These are phyloP conservation scores for Sebastes taczanowskii DNA, from an alignment of 2,797 vertebrate species.

Conservation along the genomic window DNA sequence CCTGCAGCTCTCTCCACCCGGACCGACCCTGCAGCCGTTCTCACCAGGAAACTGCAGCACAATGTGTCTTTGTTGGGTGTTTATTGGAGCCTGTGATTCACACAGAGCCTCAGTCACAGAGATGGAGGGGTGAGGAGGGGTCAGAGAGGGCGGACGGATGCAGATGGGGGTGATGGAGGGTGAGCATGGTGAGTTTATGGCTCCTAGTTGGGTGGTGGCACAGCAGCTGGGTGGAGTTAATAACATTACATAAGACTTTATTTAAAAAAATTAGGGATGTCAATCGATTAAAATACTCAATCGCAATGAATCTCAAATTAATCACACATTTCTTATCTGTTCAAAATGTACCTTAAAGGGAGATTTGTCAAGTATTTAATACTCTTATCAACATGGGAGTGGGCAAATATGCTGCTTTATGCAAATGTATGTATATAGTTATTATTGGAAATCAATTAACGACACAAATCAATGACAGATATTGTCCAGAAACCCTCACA, in stretches of 20 bases:
- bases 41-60: conserved; percentile 48
- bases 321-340: too few relatives aligned
- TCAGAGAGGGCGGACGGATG: background rate
- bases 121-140: background rate
- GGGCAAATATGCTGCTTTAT: too few relatives aligned
- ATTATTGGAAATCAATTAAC: too few relatives aligned
- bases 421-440: too few relatives aligned
- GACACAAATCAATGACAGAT: too few relatives aligned
- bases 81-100: conserved; percentile 45
- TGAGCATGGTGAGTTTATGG: background rate
- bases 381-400: too few relatives aligned
- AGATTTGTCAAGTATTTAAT: too few relatives aligned
- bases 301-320: too few relatives aligned
- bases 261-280: too few relatives aligned
- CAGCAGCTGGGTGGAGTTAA: background rate
- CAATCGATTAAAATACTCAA: too few relatives aligned
- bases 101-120: conserved; percentile 40
- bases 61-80: conserved; percentile 57
- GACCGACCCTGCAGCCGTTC: background rate
- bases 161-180: background rate
- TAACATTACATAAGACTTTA: background rate
- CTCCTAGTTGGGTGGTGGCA: background rate
- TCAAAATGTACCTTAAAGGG: too few relatives aligned
- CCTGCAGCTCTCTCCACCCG: background rate
- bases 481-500: too few relatives aligned